Evolutionary conservation across 2,113 vertebrate species (phyloP), one percentile per base, ranked within the genome.

Genomic region (Microcebus griseorufus): DNA sequence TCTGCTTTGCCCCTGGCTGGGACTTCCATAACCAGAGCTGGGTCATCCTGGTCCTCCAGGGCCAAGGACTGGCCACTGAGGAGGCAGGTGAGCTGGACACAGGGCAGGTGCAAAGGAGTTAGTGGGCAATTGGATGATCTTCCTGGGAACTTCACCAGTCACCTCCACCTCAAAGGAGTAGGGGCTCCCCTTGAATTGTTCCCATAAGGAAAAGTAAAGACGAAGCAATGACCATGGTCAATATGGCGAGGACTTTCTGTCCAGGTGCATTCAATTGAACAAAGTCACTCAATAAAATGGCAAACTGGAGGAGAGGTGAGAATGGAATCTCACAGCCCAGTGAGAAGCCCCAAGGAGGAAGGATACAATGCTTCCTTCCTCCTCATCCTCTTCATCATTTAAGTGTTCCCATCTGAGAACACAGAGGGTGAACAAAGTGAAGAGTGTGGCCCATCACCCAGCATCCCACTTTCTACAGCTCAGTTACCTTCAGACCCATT

Each of bases 231-330:
- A 88, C 34, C 1, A n/a, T 16, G 34, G 39, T 23, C 67, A 73
- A 18, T 32, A 53, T 12, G 58, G 37, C 29, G 17, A 82, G 51
- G 80, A 55, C 48, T 73, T 88, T 89, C 48, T 37, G 37, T 23
- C 67, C 75, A 92, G 79, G 55, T 69, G 42, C 91, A 94, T 86
- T 96, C 69, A 95, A n/a, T 90, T 84, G 92, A 62, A 88, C 92
- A 95, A 90, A 79, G 55, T 69, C 78, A 93, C 92, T 97, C 90
- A 86, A 53, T 42, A 48, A 89, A 95, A 87, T 9, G 58, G 84
- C 75, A 79, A 25, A 91, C 70, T 42, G 75, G 82, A 76, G 48
- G 67, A 88, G 16, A 45, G 76, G 58, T 37, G 51, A 90, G 70
- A 92, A 92, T 90, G 81, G 78, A 94, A 93, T 88, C 85, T 96